These are phyloP conservation scores for Trichomycterus rosablanca DNA, from an alignment of 2,113 vertebrate species.

Conservation along the genomic window DNA sequence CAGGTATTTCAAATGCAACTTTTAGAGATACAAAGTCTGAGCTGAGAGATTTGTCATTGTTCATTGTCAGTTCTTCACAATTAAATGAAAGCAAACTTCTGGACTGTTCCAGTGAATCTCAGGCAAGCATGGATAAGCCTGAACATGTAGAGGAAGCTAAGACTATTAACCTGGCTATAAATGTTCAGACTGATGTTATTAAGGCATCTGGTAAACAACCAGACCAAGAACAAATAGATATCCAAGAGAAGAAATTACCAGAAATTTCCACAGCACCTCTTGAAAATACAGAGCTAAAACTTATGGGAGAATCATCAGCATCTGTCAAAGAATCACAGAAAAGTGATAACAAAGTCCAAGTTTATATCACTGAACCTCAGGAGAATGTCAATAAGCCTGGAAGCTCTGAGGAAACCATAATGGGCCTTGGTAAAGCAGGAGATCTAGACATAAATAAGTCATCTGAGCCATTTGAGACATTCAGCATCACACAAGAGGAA, in stretches of 20 bases:
- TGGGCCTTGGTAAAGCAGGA: constrained; percentile 31
- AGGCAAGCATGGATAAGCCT: constrained; percentile 31
- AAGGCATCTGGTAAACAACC: constrained; percentile 18
- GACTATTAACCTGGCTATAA: constrained; percentile 30
- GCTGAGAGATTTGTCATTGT: constrained; percentile 22
- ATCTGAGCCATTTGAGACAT: constrained; percentile 17
- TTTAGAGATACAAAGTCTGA: constrained; percentile 15
- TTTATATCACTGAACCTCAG: constrained; percentile 32
- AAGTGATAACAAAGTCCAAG: constrained; percentile 20
- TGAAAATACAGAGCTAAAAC: no score
- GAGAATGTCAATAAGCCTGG: constrained; percentile 25
- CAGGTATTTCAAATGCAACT: background rate
- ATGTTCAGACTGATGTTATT: constrained; percentile 11
- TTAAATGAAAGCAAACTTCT: constrained; percentile 37
- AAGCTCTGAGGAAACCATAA: constrained; percentile 27
- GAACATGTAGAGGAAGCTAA: constrained; percentile 29
- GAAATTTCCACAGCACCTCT: constrained; percentile 19
- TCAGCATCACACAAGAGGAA: constrained; percentile 20
- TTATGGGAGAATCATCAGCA: constrained; percentile 14
- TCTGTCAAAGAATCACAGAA: constrained; percentile 39
- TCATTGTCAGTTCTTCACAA: constrained; percentile 37
- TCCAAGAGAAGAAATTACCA: constrained; percentile 2
- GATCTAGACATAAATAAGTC: constrained; percentile 32
- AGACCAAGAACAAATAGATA: constrained; percentile 38
- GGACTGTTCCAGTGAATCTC: constrained; percentile 31